Conservation (phyloP, 2,888 invertebrate genomes). For the Calameuta filiformis region DNA sequence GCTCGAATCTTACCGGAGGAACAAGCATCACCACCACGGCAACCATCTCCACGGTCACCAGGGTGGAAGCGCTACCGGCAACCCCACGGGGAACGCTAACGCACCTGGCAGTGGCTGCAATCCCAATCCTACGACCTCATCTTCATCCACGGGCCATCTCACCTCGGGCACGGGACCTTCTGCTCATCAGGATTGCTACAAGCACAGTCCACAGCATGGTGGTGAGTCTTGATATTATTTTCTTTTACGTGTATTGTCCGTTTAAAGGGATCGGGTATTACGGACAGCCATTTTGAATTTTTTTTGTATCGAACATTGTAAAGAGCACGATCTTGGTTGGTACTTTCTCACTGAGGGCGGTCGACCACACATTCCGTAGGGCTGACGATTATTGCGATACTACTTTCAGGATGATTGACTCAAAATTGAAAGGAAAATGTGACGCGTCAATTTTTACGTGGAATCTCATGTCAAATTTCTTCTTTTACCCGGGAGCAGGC, state of each 20-base stretch:
- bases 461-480: neutral
- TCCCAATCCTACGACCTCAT: constrained; percentile 53
- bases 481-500: no score
- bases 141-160: constrained; percentile 57
- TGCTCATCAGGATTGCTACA: constrained; percentile 62
- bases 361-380: neutral
- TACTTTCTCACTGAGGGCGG: neutral
- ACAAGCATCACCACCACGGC: constrained; percentile 69
- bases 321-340: neutral
- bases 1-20: constrained; percentile 78
- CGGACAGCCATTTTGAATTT: neutral
- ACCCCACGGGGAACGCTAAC: constrained; percentile 45
- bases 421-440: neutral
- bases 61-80: constrained; percentile 33
- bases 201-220: constrained; percentile 63
- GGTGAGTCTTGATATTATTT: constrained; percentile 47
- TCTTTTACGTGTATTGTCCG: neutral
- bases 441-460: neutral
- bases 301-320: neutral
- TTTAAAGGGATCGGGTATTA: neutral
- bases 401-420: neutral
- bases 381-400: neutral
- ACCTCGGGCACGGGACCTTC: constrained; percentile 44
- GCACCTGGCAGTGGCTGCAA: constrained; percentile 48
- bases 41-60: constrained; percentile 53